Evolutionary conservation across 1,140 invertebrate species (phyloP).

Genomic region (Bombus impatiens): DNA sequence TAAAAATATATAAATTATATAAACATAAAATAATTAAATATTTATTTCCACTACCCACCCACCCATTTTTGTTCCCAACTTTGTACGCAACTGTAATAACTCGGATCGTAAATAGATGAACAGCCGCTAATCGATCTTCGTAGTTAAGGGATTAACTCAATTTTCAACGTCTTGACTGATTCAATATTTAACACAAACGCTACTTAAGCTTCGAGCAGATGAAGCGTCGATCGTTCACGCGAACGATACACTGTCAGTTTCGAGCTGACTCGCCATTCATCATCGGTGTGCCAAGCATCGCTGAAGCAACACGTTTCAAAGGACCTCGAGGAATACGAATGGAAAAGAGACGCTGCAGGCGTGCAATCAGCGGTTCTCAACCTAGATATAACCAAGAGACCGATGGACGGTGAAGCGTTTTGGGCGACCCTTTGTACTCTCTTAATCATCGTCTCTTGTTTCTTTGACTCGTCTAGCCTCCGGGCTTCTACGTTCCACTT

Average conservation of each 20-base stretch:
- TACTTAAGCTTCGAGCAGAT: not conserved
- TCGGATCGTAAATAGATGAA: not conserved
- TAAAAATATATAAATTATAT: no score
- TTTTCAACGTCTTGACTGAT: not conserved
- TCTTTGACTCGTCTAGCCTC: slow-evolving; percentile 40
- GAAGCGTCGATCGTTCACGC: not conserved
- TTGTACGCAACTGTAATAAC: not conserved
- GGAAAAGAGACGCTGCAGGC: not conserved
- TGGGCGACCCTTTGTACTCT: slow-evolving; percentile 31
- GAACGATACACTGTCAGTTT: not conserved
- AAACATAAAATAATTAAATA: no score
- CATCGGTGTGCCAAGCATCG: not conserved
- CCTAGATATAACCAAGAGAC: not conserved
- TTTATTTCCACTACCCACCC: rapidly evolving
- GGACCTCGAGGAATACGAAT: not conserved
- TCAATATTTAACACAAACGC: not conserved
- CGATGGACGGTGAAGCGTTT: slow-evolving; percentile 21
- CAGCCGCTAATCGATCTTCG: not conserved
- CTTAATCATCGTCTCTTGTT: slow-evolving; percentile 53
- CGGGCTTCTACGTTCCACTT: slow-evolving; percentile 15
- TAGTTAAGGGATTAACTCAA: not conserved
- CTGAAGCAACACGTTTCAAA: not conserved
- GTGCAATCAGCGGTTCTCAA: slow-evolving; percentile 5
- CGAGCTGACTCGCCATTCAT: not conserved
- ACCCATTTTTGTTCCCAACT: not conserved